A percentile compares a stretch with the other conserved stretches of the same genome.
Evolutionary conservation across 1,140 invertebrate genomes (phyloP).

Genomic region (Cherax quadricarinatus): DNA sequence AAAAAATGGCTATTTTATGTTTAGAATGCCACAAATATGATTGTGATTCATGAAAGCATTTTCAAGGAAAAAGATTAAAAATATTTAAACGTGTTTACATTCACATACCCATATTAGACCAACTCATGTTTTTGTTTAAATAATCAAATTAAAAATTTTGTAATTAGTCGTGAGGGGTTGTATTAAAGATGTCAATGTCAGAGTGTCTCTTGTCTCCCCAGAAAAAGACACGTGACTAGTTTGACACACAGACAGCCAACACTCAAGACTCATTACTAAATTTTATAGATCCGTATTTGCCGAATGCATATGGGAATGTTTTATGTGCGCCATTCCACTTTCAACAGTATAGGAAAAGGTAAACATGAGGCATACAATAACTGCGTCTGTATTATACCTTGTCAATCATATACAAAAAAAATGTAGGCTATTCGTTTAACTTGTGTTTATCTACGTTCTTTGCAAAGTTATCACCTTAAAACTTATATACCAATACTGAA

Average conservation of each 20-base stretch:
- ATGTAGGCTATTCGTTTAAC: not conserved
- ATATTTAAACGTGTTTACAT: conserved; percentile 1
- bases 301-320: not conserved
- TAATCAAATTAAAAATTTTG: not conserved
- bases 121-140: not conserved
- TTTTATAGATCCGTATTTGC: not conserved
- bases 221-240: conserved; percentile 68
- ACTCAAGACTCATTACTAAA: conserved; percentile 39
- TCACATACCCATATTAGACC: not conserved
- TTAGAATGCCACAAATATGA: conserved; percentile 54
- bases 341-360: too few relatives aligned
- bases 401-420: too few relatives aligned
- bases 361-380: too few relatives aligned
- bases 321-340: not conserved
- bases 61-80: not conserved
- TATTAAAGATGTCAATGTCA: conserved; percentile 31
- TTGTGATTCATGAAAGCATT: conserved; percentile 39
- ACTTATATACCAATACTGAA: not conserved
- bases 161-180: conserved; percentile 48
- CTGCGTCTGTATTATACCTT: too few relatives aligned
- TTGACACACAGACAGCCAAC: conserved; percentile 27
- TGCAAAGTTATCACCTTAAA: not conserved
- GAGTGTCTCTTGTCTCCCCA: conserved; percentile 68
- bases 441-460: not conserved
- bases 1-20: conserved; percentile 18